Percentiles rank a stretch among this genome's conserved stretches.
Evolutionary conservation across 2,888 invertebrate species (phyloP).

Genomic region (Temnothorax rugatulus): DNA sequence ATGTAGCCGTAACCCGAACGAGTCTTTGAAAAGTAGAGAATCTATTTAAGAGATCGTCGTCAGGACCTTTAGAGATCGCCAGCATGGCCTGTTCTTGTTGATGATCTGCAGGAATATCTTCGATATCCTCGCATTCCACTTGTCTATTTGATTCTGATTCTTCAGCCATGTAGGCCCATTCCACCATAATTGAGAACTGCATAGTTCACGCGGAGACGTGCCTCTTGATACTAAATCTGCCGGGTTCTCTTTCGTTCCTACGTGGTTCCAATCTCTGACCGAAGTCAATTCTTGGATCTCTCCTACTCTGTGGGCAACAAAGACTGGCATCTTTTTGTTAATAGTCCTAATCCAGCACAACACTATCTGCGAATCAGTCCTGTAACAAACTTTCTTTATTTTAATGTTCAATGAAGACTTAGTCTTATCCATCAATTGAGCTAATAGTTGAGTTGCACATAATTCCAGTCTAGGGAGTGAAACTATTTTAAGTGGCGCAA

Average conservation of each 20-base stretch:
- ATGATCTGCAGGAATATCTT: too few species aligned
- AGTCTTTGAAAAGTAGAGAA: neutral
- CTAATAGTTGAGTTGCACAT: neutral
- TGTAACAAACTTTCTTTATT: neutral
- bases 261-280: neutral
- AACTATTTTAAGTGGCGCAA: neutral
- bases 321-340: neutral
- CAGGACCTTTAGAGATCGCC: too few species aligned
- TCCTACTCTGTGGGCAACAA: neutral
- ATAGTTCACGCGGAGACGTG: neutral
- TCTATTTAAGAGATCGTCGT: too few species aligned
- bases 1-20: neutral
- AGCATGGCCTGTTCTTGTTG: too few species aligned
- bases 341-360: neutral
- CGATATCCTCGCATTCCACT: too few species aligned
- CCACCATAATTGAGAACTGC: neutral
- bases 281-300: neutral
- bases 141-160: too few species aligned
- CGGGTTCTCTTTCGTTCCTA: neutral
- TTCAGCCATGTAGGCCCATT: neutral
- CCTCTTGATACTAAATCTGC: neutral
- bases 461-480: neutral
- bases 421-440: neutral
- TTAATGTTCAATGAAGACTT: neutral
- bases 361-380: neutral